Evolutionary conservation across 2,113 vertebrate species (phyloP).

Genomic region (Pongo abelii): DNA sequence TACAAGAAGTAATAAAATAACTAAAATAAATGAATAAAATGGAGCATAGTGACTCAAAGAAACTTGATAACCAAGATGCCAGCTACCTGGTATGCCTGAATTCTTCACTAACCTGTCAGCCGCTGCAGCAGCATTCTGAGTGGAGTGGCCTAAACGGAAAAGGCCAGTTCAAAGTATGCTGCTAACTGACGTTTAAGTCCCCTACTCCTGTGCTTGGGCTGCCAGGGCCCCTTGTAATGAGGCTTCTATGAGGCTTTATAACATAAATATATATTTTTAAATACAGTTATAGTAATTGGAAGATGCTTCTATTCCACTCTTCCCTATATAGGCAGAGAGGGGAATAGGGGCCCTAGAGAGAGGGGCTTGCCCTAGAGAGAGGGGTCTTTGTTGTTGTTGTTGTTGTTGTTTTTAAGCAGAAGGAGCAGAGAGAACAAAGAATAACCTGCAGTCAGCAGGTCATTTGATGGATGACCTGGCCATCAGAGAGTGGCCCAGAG

Average conservation of each 20-base stretch:
- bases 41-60: background rate
- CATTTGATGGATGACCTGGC: conserved; percentile 52
- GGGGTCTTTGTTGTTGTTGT: background rate
- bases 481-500: background rate
- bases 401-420: background rate
- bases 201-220: background rate
- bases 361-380: too few species aligned
- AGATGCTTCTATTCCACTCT: background rate
- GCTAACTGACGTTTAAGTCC: background rate
- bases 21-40: background rate
- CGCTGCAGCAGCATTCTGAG: background rate
- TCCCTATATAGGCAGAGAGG: background rate
- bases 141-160: background rate
- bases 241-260: background rate
- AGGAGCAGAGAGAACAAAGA: conserved; percentile 50
- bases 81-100: background rate
- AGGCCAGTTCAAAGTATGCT: fast-evolving
- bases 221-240: background rate
- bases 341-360: background rate
- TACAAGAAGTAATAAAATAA: background rate
- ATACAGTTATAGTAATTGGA: background rate
- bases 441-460: conserved; percentile 5
- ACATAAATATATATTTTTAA: background rate
- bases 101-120: background rate
- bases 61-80: background rate